Evolutionary conservation across 2,888 invertebrate genomes (phyloP), one percentile per base, ranked within the genome.

Genomic region (Tetheella fluctuosa): DNA sequence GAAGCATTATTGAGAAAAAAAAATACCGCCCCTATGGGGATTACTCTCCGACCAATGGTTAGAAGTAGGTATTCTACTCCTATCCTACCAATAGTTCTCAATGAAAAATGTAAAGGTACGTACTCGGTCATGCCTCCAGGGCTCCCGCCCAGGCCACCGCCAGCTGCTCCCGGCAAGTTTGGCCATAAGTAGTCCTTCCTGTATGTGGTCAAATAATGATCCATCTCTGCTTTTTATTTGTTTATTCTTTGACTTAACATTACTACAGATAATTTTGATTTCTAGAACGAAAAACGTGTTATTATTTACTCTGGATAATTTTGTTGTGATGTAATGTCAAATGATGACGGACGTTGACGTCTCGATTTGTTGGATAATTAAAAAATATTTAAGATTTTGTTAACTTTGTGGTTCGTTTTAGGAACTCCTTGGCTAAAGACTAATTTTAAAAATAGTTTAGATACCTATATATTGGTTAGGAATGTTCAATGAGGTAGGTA

Each of bases 141-240:
- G 2, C 20, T 6, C 3, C 71, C 74, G 8, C 66, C 75, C 23
- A 62, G 67, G 2, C 70, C 71, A 0, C 64, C 74, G 0, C 71
- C 76, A 0, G 73, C 72, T 0, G 77, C 65, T 0, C 83, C 83
- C 0, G 91, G 90, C 54, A 90, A 63, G 63, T 89, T 89, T 0
- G 95, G 95, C 95, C 95, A 95, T 23, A 94, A 73, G 69, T 94
- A 95, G 79, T 95, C 95, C 73, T 94, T 94, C 53, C 93, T 88
- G 72, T 95, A 95, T 0, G 94, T 95, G 0, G 95, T 94, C 60
- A 94, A 83, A 71, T 94, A 95, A 69, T 94, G 94, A 83, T 95
- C 94, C 94, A 95, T 94, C 65, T 34, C 68, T 42, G 52, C 55
- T 61, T 20, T 54, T 20, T 55, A 34, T 28, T 57, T 64, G 59